Evolutionary conservation across 2,113 vertebrate species (phyloP).

Genomic region (Trichechus manatus): DNA sequence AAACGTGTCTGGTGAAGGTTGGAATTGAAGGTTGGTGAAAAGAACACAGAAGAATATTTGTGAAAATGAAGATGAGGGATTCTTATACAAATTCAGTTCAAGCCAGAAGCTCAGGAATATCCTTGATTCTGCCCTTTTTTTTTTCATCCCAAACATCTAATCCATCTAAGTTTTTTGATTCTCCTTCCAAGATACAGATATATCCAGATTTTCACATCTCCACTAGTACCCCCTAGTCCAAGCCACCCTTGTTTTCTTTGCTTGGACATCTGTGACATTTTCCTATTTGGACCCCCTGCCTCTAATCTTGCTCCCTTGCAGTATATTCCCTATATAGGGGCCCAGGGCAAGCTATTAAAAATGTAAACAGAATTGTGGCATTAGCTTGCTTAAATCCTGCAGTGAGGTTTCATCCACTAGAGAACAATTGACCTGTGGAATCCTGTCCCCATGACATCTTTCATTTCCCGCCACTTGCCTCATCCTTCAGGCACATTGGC

Average conservation of each 20-base stretch:
- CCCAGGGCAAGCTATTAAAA: background rate
- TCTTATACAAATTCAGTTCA: background rate
- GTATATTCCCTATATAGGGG: background rate
- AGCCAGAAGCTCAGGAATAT: background rate
- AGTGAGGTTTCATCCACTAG: fast-evolving
- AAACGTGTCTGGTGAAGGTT: background rate
- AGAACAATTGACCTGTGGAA: fast-evolving
- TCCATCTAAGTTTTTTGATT: background rate
- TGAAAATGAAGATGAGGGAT: background rate
- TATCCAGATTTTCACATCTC: background rate
- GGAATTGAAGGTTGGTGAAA: background rate
- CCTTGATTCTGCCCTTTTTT: background rate
- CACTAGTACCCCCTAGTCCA: background rate
- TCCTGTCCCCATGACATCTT: background rate
- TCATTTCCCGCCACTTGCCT: fast-evolving
- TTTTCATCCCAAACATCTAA: no score
- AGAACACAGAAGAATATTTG: background rate
- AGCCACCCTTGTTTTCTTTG: background rate
- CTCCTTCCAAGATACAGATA: background rate
- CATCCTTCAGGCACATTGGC: background rate
- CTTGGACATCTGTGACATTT: background rate
- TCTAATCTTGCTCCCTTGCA: background rate
- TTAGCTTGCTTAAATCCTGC: background rate
- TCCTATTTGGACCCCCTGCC: background rate
- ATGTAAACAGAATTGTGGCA: background rate